Evolutionary conservation across 2,888 invertebrate genomes (phyloP), one percentile per base, ranked within the genome.

Genomic region (Priocnemis perturbator): DNA sequence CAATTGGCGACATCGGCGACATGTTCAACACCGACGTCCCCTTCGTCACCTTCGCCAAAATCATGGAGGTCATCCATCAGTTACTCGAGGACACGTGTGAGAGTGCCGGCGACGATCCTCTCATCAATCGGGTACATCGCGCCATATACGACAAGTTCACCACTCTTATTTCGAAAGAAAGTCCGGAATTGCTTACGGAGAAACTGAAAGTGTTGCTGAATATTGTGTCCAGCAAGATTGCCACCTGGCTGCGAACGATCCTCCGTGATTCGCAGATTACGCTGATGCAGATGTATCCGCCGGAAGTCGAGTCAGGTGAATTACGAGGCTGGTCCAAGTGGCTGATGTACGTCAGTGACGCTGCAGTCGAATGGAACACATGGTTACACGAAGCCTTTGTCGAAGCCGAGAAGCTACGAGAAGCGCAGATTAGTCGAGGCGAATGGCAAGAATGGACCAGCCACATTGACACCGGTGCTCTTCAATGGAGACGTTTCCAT

Each of bases 151-250:
- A 84, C 55, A 86, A 85, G 56, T 64, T 85, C 14, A 66, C 73
- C 1, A 69, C 63, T 3, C 70, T 81, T 5, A 75, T 85, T 0
- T 61, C 30, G n/a, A 21, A 72, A 14, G 84, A 85, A 17, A 69
- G 75, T 60, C 76, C 81, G 0, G 73, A 75, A 0, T 67, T 75
- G 0, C 58, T 86, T 4, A 74, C 74, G 5, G 74, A 77, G 3
- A 74, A 81, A 3, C 60, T 74, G 15, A 77, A 72, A 60, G 81
- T 81, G 50, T 56, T 82, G 0, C 62, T 85, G 4, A 76, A 84
- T 56, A 81, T 84, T 0, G 69, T 85, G 11, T 73, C 85, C 11
- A 86, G 84, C 15, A 87, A 86, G 73, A 73, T 86, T 0, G 86
- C 86, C 0, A 64, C 67, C 4, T 86, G 86, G 86, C 20, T 88